Evolutionary conservation across 53 echinoderm and acorn worm genomes (phyloP).

Genomic region (Pentamera pediparva): DNA sequence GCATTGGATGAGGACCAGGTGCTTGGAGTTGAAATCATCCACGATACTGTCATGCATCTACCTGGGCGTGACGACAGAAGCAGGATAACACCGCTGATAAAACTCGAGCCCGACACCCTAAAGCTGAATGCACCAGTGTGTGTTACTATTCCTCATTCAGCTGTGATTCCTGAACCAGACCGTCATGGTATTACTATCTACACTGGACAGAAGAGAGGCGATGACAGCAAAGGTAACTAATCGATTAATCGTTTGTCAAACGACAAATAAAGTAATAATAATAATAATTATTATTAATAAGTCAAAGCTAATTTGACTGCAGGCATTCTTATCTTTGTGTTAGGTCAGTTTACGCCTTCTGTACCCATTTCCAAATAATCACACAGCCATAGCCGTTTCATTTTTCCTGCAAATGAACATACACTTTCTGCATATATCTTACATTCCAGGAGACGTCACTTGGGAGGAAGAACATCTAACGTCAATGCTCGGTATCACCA

Average conservation of each 20-base stretch:
- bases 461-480: not conserved
- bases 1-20: not conserved
- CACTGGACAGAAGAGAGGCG: not conserved
- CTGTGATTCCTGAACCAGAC: not conserved
- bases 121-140: not conserved
- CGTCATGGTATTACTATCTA: not conserved
- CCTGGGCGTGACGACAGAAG: not conserved
- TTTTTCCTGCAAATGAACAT: too few species aligned
- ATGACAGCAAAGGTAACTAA: not conserved
- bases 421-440: too few species aligned
- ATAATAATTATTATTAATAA: too few species aligned
- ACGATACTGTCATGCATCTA: not conserved
- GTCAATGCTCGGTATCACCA: not conserved
- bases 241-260: too few species aligned
- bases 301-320: too few species aligned
- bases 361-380: too few species aligned
- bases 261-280: too few species aligned
- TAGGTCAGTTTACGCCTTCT: too few species aligned
- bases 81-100: slow-evolving; percentile 8
- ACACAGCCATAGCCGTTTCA: too few species aligned
- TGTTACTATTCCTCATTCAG: not conserved
- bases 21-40: not conserved
- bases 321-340: too few species aligned
- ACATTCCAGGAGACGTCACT: not conserved
- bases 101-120: not conserved